Percentiles rank a stretch among this genome's conserved stretches.
Evolutionary conservation across 1,140 invertebrate species (phyloP).

Genomic region (Papilio polyxenes): DNA sequence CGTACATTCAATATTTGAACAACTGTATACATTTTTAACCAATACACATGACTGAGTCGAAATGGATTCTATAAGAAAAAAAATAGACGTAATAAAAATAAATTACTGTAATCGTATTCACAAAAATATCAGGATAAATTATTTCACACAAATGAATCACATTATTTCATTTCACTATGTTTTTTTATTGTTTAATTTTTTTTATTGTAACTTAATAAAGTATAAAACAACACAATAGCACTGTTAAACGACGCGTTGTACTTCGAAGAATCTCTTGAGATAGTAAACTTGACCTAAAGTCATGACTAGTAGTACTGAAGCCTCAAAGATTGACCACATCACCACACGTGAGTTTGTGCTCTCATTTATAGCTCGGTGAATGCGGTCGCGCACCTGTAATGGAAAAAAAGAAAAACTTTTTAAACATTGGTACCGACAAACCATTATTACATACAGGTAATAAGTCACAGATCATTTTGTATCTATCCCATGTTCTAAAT

Average conservation of each 20-base stretch:
- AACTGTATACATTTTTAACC: constrained; percentile 1
- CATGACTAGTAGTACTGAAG: constrained; percentile 96
- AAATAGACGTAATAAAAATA: constrained; percentile 42
- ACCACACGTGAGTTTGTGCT: constrained; percentile 99
- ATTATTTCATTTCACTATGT: constrained; percentile 35
- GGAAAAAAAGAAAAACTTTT: constrained; percentile 3
- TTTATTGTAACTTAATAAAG: constrained; percentile 42
- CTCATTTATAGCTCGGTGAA: constrained; percentile 98
- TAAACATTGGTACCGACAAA: too few species aligned
- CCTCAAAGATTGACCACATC: constrained; percentile 99
- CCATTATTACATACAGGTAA: too few species aligned
- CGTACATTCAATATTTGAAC: neutral
- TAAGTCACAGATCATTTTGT: too few species aligned
- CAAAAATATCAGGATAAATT: constrained; percentile 43
- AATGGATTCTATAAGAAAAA: constrained; percentile 37
- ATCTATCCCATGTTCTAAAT: too few species aligned
- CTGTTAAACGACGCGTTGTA: constrained; percentile 95
- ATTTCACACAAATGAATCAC: constrained; percentile 30
- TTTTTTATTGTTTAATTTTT: constrained; percentile 36
- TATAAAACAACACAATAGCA: constrained; percentile 46
- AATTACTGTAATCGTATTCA: constrained; percentile 43
- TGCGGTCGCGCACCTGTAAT: constrained; percentile 91
- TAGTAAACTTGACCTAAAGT: constrained; percentile 98
- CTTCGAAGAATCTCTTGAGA: constrained; percentile 99
- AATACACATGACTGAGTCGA: neutral